These are phyloP conservation scores for Umimayanthus chanpuru DNA, from an alignment of 92 coral and sea anemone species.

Conservation along the genomic window DNA sequence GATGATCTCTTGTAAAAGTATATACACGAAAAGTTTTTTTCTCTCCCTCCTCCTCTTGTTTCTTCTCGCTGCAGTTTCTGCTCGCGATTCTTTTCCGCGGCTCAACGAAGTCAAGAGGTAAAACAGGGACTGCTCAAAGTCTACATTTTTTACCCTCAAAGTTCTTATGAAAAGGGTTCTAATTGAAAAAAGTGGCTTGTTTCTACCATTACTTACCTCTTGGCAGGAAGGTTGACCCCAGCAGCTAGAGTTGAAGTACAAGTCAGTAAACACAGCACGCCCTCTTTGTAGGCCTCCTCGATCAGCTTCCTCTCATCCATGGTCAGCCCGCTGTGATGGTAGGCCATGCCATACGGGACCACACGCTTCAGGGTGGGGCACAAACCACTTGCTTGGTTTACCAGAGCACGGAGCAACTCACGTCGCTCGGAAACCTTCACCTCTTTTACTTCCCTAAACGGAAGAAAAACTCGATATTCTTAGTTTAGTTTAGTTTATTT, in stretches of 20 bases:
- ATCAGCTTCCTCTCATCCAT: slow-evolving; percentile 95
- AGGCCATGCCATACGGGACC: slow-evolving; percentile 89
- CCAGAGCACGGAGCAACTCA: slow-evolving; percentile 74
- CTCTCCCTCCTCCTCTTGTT: no score
- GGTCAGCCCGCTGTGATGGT: slow-evolving; percentile 97
- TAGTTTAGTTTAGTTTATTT: no score
- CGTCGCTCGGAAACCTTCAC: slow-evolving; percentile 69
- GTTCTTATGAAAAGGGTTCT: no score
- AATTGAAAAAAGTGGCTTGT: no score
- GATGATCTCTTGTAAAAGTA: no score
- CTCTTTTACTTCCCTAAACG: slow-evolving; percentile 65
- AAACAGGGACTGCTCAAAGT: no score
- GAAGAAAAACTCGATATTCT: neutral
- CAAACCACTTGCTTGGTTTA: slow-evolving; percentile 79
- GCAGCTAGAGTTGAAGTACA: slow-evolving; percentile 99
- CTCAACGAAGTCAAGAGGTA: no score
- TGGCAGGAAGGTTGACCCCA: slow-evolving; percentile 97
- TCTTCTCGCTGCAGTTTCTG: no score
- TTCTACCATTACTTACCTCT: slow-evolving; percentile 64
- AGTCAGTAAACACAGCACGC: slow-evolving; percentile 83
- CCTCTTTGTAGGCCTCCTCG: slow-evolving; percentile 93
- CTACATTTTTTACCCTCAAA: no score
- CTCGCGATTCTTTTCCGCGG: no score
- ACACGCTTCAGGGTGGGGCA: slow-evolving; percentile 78
- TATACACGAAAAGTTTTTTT: no score